phyloP scores from a whole-genome alignment of 2,113 vertebrate genomes.

The Reinhardtius hippoglossoides region DNA sequence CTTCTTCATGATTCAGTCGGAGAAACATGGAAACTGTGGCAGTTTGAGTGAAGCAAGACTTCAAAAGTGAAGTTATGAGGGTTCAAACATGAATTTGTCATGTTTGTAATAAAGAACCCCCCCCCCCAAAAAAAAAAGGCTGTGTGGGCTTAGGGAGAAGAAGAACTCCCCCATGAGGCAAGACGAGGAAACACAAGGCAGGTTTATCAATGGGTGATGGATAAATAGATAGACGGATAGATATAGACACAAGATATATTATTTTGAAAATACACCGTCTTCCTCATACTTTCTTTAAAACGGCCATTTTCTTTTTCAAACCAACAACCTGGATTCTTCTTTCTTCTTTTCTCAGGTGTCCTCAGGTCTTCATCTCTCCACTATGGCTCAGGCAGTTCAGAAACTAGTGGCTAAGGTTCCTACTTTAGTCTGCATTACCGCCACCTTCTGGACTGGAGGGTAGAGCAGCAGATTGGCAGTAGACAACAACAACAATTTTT shows the following conservation, averaged over 20 bases:
- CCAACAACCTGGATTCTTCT: constrained; percentile 38
- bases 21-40: constrained; percentile 4
- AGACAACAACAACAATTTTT: too few relatives aligned
- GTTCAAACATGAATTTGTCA: neutral
- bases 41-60: constrained; percentile 17
- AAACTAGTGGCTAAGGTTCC: constrained; percentile 83
- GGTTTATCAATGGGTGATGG: neutral
- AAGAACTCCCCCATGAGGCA: neutral
- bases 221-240: neutral
- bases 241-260: neutral
- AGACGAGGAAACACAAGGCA: neutral
- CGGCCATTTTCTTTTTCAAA: constrained; percentile 36
- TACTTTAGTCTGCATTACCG: constrained; percentile 60
- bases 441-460: too few relatives aligned
- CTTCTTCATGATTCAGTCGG: neutral
- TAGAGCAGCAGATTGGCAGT: too few relatives aligned
- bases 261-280: constrained; percentile 9
- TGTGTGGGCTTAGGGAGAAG: too few relatives aligned
- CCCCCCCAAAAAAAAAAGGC: too few relatives aligned
- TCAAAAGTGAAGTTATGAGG: constrained; percentile 1
- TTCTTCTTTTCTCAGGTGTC: neutral
- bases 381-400: constrained; percentile 84
- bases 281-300: neutral
- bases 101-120: neutral
- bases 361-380: neutral